Evolutionary conservation across 2,888 invertebrate genomes (phyloP), one percentile per base, ranked within the genome.

Genomic region (Odontomyia ornata): DNA sequence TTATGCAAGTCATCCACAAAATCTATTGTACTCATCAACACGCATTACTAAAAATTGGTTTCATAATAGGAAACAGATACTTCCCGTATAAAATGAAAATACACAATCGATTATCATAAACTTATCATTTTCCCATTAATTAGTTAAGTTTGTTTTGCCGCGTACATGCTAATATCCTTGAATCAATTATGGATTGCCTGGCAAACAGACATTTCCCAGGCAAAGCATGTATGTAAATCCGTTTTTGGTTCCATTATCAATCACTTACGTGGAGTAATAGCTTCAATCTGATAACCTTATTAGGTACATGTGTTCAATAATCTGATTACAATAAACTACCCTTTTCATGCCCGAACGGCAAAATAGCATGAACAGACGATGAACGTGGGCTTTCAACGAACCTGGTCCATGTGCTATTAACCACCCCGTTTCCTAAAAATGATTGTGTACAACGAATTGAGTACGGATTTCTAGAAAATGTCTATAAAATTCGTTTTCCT

Each of bases 321-420:
- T 73, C 57, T 57, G 57, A 73, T 73, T 73, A 73, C 72, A 47
- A 73, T 73, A 56, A 73, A 73, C 56, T 57, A 30, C 56, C 71
- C 47, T 71, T 71, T 47, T 18, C 21, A 13, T 71, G 52, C 25
- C 27, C n/a, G 47, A 71, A 52, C 23, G 25, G 1, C 25, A 71
- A 47, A 47, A 1, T 27, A 52, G 5, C 60, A 60, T 60, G 25
- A 36, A 36, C 36, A 36, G 3, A 36, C 36, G 36, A 36, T 9
- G 36, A 36, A 36, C 36, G 36, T 36, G 36, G 36, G 36, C 36
- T 36, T 36, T 36, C 36, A 36, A 36, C 36, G 46, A n/a, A 23
- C 21, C 52, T 46, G 67, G n/a, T 3, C n/a, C 21, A 15, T 9
- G 13, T n/a, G 0, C 36, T n/a, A 9, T n/a, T 47, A 25, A 1